A percentile compares a stretch with the other conserved stretches of the same genome.
Conservation (phyloP, 1,140 invertebrate species). For the Potamilus streckersoni region DNA sequence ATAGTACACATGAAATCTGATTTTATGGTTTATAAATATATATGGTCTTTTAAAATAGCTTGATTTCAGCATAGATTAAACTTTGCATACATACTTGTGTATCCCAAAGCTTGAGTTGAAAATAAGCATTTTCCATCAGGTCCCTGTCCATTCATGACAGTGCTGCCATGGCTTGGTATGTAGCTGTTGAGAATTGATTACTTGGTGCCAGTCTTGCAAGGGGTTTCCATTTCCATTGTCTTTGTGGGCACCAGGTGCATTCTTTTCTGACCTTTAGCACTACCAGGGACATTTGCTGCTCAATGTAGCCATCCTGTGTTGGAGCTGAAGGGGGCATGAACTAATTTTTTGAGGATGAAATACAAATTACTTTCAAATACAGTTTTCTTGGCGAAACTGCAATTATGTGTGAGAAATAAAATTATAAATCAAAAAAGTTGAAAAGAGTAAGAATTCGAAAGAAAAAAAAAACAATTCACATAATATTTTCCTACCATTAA, state of each 20-base stretch:
- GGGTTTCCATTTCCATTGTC: no score
- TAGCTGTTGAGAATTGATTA: conserved; percentile 70
- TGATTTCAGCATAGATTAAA: no score
- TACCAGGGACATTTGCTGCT: no score
- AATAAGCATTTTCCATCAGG: conserved; percentile 80
- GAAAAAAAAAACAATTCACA: neutral
- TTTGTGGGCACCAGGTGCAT: no score
- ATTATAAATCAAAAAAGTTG: no score
- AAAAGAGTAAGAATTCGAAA: conserved; percentile 53
- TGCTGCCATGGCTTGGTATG: conserved; percentile 46
- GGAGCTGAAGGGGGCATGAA: conserved; percentile 42
- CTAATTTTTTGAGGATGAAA: conserved; percentile 37
- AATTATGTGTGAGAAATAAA: no score
- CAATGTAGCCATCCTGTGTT: conserved; percentile 35
- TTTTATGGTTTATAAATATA: no score
- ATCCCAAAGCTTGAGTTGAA: conserved; percentile 79
- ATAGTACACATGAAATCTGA: no score
- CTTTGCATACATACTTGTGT: conserved; percentile 71
- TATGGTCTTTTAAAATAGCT: no score
- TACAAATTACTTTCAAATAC: neutral
- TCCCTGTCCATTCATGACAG: conserved; percentile 46
- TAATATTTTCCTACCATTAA: no score
- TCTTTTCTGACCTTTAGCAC: no score
- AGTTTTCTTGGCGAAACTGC: no score
- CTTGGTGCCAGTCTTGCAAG: conserved; percentile 66